phyloP scores from a whole-genome alignment of 2,113 vertebrate genomes.

The Diphyllodes magnificus region DNA sequence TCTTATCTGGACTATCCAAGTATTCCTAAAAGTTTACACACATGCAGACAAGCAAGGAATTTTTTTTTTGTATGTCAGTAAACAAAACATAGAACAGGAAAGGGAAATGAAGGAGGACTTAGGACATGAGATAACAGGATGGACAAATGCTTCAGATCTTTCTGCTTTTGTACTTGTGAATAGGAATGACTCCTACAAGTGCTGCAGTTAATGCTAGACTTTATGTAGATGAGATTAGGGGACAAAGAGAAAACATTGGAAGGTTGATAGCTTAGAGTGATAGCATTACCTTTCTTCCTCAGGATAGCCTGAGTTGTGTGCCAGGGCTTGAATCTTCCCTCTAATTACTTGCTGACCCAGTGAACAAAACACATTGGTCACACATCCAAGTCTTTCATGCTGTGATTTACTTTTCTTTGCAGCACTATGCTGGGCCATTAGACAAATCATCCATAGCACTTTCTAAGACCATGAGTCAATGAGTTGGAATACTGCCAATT shows the following conservation, averaged over 20 bases:
- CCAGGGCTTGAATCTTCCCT: neutral
- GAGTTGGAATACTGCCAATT: neutral
- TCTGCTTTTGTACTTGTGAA: neutral
- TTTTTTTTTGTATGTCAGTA: neutral
- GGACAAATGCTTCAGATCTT: neutral
- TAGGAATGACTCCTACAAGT: neutral
- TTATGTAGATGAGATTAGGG: neutral
- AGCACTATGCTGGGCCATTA: neutral
- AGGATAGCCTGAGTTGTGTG: neutral
- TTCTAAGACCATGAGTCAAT: neutral
- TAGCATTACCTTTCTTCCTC: neutral
- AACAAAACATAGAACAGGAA: neutral
- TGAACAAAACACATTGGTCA: conserved; percentile 40
- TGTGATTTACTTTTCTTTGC: conserved; percentile 27
- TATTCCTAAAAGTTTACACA: neutral
- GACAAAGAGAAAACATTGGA: neutral
- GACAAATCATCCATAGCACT: conserved; percentile 14
- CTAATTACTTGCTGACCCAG: conserved; percentile 28
- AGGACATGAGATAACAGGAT: neutral
- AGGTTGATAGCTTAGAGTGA: neutral
- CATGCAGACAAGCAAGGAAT: neutral
- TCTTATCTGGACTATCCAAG: neutral
- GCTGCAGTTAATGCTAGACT: neutral
- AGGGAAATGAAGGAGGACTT: neutral
- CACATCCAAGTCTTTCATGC: neutral